Evolutionary conservation across 2,797 vertebrate genomes (phyloP).

Genomic region (Oreochromis mossambicus): DNA sequence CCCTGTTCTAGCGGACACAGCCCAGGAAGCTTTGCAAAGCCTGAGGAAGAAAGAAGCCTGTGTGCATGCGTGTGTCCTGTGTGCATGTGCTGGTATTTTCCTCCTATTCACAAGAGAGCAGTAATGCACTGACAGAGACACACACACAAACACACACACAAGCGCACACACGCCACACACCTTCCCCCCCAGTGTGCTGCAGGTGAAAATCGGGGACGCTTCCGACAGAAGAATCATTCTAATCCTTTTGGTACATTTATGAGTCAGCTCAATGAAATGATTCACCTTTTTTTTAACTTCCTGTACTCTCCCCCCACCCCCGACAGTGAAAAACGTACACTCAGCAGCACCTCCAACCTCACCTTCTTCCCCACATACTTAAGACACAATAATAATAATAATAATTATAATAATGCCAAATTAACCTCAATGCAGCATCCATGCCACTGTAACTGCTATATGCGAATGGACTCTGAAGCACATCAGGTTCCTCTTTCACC

Average conservation of each 20-base stretch:
- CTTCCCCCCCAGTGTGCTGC: constrained; percentile 28
- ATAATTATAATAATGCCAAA: not conserved
- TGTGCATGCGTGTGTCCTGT: constrained; percentile 42
- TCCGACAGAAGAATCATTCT: not conserved
- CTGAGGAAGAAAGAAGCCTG: constrained; percentile 62
- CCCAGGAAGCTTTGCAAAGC: constrained; percentile 62
- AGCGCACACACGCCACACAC: not conserved
- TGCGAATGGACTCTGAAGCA: not conserved
- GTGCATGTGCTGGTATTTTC: constrained; percentile 4
- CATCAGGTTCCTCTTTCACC: not conserved
- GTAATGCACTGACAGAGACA: not conserved
- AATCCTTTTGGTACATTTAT: constrained; percentile 37
- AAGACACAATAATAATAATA: not conserved
- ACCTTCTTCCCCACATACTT: not conserved
- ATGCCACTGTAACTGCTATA: not conserved
- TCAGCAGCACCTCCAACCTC: not conserved
- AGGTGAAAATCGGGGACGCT: constrained; percentile 40
- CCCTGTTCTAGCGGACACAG: constrained; percentile 63
- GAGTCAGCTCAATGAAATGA: constrained; percentile 30
- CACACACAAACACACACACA: not conserved
- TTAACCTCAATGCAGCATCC: not conserved
- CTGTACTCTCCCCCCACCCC: not conserved
- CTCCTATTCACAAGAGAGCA: constrained; percentile 13
- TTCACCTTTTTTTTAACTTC: not conserved
- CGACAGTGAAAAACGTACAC: not conserved